Conservation (phyloP, 1,140 invertebrate genomes). For the Neuroterus valhalla region DNA sequence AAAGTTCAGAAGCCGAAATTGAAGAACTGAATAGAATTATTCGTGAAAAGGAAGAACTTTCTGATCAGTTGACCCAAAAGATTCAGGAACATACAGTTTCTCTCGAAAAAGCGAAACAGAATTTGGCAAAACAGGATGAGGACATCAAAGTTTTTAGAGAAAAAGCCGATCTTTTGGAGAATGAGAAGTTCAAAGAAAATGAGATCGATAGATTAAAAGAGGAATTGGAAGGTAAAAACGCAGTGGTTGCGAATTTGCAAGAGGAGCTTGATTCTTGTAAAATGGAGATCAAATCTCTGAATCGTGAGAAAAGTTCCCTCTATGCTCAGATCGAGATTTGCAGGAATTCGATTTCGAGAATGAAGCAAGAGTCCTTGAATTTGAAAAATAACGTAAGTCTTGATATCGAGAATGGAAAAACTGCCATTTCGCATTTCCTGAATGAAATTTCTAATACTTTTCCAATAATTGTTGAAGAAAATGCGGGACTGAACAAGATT, state of each 20-base stretch:
- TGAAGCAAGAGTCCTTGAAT: conserved; percentile 43
- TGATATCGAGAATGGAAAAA: conserved; percentile 35
- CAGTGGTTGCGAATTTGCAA: conserved; percentile 37
- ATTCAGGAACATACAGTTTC: conserved; percentile 49
- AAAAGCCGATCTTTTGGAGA: conserved; percentile 36
- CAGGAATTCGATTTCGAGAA: conserved; percentile 38
- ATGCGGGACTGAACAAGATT: conserved; percentile 18
- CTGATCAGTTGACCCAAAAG: conserved; percentile 53
- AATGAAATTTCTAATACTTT: conserved; percentile 11
- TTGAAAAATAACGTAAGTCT: conserved; percentile 39
- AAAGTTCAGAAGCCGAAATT: conserved; percentile 54
- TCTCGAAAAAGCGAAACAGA: conserved; percentile 50
- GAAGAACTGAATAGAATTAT: conserved; percentile 51
- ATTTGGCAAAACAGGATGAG: conserved; percentile 33
- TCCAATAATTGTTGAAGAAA: conserved; percentile 31
- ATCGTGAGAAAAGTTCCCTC: not conserved
- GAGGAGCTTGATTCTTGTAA: not conserved
- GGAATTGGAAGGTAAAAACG: conserved; percentile 31
- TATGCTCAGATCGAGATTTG: conserved; percentile 34
- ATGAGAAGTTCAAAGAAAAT: conserved; percentile 35
- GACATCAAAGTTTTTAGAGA: conserved; percentile 35
- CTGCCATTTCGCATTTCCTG: not conserved
- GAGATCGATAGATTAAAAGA: conserved; percentile 12
- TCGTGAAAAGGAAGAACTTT: conserved; percentile 51
- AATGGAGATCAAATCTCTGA: not conserved